These are phyloP conservation scores for Periparus ater DNA, from an alignment of 2,797 vertebrate genomes.

Conservation along the genomic window DNA sequence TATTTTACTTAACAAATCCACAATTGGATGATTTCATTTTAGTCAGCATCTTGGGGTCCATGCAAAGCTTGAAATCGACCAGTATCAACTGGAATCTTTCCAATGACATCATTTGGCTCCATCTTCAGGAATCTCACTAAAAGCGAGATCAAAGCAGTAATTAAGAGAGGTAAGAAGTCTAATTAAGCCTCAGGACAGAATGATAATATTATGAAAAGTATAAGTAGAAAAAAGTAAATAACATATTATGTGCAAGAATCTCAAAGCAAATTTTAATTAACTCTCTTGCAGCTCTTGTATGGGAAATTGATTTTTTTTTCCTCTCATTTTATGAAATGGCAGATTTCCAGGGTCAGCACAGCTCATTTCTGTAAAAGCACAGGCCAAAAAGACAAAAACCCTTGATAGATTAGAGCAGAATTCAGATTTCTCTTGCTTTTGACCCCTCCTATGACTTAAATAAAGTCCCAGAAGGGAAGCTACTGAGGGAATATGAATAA, in stretches of 20 bases:
- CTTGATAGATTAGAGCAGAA: background rate
- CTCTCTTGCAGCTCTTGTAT: background rate
- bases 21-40: background rate
- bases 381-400: background rate
- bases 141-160: constrained; percentile 45
- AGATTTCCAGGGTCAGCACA: constrained; percentile 16
- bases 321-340: background rate
- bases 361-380: constrained; percentile 25
- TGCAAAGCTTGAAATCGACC: background rate
- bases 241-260: background rate
- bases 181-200: constrained; percentile 35
- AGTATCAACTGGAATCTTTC: background rate
- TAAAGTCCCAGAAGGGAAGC: background rate
- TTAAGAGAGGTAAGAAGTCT: constrained; percentile 21
- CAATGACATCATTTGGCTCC: background rate
- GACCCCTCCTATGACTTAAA: background rate
- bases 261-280: constrained; percentile 47
- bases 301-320: constrained; percentile 4
- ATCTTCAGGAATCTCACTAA: background rate
- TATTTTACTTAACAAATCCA: background rate
- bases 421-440: background rate
- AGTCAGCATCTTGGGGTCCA: background rate
- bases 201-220: constrained; percentile 33
- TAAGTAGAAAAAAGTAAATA: constrained; percentile 35
- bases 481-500: constrained; percentile 31